Percentiles rank a stretch among this genome's conserved stretches.
These are phyloP conservation scores for Poeciliopsis retropinna DNA, from an alignment of 2,113 vertebrate species.

Conservation along the genomic window DNA sequence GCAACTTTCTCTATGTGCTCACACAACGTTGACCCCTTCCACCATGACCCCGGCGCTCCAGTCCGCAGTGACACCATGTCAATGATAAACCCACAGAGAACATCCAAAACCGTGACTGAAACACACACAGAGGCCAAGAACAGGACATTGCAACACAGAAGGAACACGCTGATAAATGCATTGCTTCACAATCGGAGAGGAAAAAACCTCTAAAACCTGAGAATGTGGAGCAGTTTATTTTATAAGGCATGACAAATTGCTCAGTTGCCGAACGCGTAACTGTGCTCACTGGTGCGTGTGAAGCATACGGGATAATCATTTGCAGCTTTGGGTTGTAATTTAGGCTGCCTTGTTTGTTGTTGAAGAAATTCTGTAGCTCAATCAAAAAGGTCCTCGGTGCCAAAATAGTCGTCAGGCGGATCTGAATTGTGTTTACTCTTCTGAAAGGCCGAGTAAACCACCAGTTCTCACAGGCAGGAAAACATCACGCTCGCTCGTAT, in stretches of 20 bases:
- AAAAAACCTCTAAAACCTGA: conserved; percentile 12
- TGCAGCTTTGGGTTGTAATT: conserved; percentile 51
- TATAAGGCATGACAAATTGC: conserved; percentile 55
- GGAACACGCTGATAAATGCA: conserved; percentile 28
- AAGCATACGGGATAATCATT: conserved; percentile 56
- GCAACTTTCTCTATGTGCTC: not conserved
- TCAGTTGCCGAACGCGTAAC: conserved; percentile 28
- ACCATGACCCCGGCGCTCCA: conserved; percentile 33
- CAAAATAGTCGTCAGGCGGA: conserved; percentile 34
- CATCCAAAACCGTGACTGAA: conserved; percentile 16
- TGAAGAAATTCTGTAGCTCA: conserved; percentile 42
- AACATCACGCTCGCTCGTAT: conserved; percentile 35
- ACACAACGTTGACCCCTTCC: conserved; percentile 1
- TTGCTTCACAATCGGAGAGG: conserved; percentile 29
- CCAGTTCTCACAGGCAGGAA: conserved; percentile 46
- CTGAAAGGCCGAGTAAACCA: conserved; percentile 44
- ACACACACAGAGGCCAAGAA: conserved; percentile 15
- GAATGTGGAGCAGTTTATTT: conserved; percentile 37
- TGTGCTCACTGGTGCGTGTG: conserved; percentile 28
- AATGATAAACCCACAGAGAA: conserved; percentile 51
- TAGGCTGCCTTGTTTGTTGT: conserved; percentile 38
- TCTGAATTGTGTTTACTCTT: conserved; percentile 50
- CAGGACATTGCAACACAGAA: conserved; percentile 43
- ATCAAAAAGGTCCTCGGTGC: conserved; percentile 41
- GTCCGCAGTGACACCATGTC: conserved; percentile 40